A percentile compares a stretch with the other conserved stretches of the same genome.
phyloP scores from a whole-genome alignment of 2,888 invertebrate genomes.

The Cheilosia vulpina region DNA sequence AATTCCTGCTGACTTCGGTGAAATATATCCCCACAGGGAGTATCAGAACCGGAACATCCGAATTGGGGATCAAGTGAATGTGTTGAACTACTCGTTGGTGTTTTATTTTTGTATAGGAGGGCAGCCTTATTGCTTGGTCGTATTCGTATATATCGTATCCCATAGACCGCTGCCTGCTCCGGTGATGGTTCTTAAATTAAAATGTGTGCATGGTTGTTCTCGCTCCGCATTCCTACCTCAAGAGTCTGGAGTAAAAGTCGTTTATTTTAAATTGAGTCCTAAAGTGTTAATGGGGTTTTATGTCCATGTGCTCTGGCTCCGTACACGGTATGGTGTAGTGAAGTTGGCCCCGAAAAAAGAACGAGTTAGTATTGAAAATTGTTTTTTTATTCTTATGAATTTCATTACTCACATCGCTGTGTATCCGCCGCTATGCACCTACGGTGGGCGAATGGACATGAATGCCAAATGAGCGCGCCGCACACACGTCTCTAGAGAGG shows the following conservation, averaged over 20 bases:
- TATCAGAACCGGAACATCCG: slow-evolving; percentile 59
- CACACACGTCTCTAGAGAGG: slow-evolving; percentile 14
- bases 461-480: slow-evolving; percentile 53
- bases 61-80: slow-evolving; percentile 66
- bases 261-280: slow-evolving; percentile 75
- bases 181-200: slow-evolving; percentile 66
- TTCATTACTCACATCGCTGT: slow-evolving; percentile 46
- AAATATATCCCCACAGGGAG: slow-evolving; percentile 62
- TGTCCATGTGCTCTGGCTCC: slow-evolving; percentile 32
- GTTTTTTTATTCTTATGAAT: slow-evolving; percentile 58
- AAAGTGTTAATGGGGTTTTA: slow-evolving; percentile 73
- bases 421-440: not conserved
- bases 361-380: slow-evolving; percentile 27
- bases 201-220: slow-evolving; percentile 57
- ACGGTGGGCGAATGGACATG: slow-evolving; percentile 42
- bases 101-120: not conserved
- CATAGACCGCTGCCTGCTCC: not conserved
- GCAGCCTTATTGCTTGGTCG: not conserved
- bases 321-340: no score
- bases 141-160: slow-evolving; percentile 6
- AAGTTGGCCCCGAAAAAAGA: slow-evolving; percentile 37
- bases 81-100: slow-evolving; percentile 34
- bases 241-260: slow-evolving; percentile 56
- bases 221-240: slow-evolving; percentile 48
- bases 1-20: slow-evolving; percentile 43